Evolutionary conservation across 2,888 invertebrate species (phyloP), one percentile per base, ranked within the genome.

Genomic region (Graphium colonna): DNA sequence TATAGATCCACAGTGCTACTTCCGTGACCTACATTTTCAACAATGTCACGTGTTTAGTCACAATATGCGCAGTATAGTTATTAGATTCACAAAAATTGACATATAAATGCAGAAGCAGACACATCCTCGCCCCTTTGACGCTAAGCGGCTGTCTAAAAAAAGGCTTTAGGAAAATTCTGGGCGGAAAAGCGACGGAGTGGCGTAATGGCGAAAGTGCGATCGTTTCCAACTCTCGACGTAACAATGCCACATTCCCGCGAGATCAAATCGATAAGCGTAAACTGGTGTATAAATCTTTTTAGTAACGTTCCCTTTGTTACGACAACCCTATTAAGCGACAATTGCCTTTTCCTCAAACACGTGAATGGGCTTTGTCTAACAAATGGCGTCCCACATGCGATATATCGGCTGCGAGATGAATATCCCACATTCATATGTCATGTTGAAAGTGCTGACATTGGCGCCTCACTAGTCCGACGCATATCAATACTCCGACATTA

Each of bases 301-400:
- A 77, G 77, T 80, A 69, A 69, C 69, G 67, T 77, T 76, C 75
- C 76, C 21, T 79, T 80, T 79, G 78, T 79, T 77, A 73, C 68
- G 65, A 62, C 60, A 64, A 55, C 62, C 69, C 53, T 54, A 49
- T 68, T 78, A 71, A 75, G 71, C 64, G 75, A 75, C 71, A 73
- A 73, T 70, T 69, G 69, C 69, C 61, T 64, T 81, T 79, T 74
- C 68, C 69, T 70, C 61, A 71, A 75, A 73, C 69, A 79, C 79
- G 40, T 12, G 44, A 82, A 84, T 80, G 64, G 78, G 58, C 76
- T 76, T 84, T 82, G 79, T 80, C 72, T 78, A 72, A 68, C 60
- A 65, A 63, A 57, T 68, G 71, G 71, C 69, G 33, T 49, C 33
- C 33, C 16, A 45, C 13, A 31, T 43, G 15, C 8, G 28, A 21